Conservation (phyloP, 2,888 invertebrate genomes). For the Drosophila longiperda region DNA sequence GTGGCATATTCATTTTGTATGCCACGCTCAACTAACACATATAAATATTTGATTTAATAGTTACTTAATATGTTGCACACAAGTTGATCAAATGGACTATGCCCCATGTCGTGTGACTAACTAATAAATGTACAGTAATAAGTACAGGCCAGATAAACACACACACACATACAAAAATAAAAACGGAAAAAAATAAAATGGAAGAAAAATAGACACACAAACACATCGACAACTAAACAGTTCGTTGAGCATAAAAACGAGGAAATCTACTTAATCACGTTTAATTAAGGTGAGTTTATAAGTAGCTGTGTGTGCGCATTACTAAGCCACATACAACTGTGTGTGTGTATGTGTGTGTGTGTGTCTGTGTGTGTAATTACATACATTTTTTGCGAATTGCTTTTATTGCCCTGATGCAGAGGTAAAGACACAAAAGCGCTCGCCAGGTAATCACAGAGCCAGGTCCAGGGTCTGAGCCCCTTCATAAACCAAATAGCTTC, state of each 20-base stretch:
- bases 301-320: slow-evolving; percentile 56
- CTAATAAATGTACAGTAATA: slow-evolving; percentile 63
- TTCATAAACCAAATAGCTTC: slow-evolving; percentile 52
- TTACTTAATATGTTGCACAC: slow-evolving; percentile 31
- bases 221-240: slow-evolving; percentile 76
- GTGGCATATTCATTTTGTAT: not conserved
- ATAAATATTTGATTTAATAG: slow-evolving; percentile 3
- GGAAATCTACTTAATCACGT: slow-evolving; percentile 81
- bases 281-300: slow-evolving; percentile 82
- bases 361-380: slow-evolving; percentile 35
- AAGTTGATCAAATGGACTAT: slow-evolving; percentile 21
- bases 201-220: slow-evolving; percentile 19
- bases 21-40: not conserved
- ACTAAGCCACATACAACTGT: slow-evolving; percentile 22
- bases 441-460: slow-evolving; percentile 67
- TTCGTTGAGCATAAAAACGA: slow-evolving; percentile 77
- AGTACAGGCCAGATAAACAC: slow-evolving; percentile 45
- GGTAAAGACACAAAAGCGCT: slow-evolving; percentile 67
- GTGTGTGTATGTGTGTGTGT: slow-evolving; percentile 5
- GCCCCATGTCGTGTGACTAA: slow-evolving; percentile 18
- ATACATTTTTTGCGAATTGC: slow-evolving; percentile 55
- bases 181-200: not conserved
- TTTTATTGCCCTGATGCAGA: slow-evolving; percentile 69
- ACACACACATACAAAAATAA: slow-evolving; percentile 16
- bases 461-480: slow-evolving; percentile 25